phyloP scores from a whole-genome alignment of 2,113 vertebrate species.

The Brachyhypopomus occidentalis region DNA sequence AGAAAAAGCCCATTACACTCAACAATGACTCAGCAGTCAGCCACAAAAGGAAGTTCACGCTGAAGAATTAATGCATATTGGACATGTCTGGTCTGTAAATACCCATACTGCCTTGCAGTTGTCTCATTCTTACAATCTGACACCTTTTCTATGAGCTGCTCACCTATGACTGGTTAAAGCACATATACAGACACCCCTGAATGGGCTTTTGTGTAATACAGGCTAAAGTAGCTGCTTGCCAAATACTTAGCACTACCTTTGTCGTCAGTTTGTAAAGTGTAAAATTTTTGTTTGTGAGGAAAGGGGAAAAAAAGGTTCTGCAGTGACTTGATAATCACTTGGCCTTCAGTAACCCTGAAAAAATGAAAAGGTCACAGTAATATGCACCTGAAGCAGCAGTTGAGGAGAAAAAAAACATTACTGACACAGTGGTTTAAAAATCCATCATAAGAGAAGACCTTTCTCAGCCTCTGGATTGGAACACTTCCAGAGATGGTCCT shows the following conservation, averaged over 20 bases:
- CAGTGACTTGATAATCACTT: not conserved
- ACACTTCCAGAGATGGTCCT: not conserved
- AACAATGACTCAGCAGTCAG: conserved; percentile 4
- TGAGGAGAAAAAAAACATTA: not conserved
- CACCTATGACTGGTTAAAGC: not conserved
- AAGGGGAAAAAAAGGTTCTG: not conserved
- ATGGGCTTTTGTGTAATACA: not conserved
- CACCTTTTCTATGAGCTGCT: not conserved
- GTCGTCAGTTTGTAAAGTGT: not conserved
- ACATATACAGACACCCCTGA: not conserved
- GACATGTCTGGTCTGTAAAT: not conserved
- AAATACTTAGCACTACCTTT: not conserved
- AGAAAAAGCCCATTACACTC: conserved; percentile 30
- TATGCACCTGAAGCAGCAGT: not conserved
- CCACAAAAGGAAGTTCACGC: not conserved
- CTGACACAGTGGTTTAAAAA: conserved; percentile 3
- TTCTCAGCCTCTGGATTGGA: not conserved
- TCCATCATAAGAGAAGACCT: not conserved
- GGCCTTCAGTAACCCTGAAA: conserved; percentile 4
- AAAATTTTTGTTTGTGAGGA: not conserved
- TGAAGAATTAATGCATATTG: not conserved
- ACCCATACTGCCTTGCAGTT: not conserved
- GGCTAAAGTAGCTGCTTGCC: not conserved
- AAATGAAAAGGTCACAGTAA: conserved; percentile 3
- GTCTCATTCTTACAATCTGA: not conserved